These are phyloP conservation scores for Lasioglossum baleicum DNA, from an alignment of 1,140 invertebrate species.

Conservation along the genomic window DNA sequence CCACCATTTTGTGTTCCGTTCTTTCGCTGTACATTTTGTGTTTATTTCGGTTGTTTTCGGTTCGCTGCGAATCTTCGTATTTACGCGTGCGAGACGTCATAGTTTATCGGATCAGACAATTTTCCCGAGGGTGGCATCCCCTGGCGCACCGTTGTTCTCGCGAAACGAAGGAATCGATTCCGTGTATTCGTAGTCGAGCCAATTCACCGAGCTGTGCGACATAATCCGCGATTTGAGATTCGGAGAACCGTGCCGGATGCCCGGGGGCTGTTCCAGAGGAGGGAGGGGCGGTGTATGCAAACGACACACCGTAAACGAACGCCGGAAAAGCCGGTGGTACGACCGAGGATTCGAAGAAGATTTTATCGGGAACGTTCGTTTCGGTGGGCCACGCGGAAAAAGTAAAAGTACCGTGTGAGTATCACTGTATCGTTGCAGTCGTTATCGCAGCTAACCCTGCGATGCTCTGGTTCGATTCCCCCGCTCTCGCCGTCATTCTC, in stretches of 20 bases:
- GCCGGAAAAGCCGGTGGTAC: background rate
- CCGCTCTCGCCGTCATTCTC: background rate
- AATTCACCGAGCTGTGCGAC: background rate
- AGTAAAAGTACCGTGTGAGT: background rate
- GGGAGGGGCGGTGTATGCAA: background rate
- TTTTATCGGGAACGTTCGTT: constrained; percentile 20
- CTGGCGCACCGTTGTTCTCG: background rate
- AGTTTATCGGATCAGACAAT: too few relatives aligned
- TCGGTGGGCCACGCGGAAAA: background rate
- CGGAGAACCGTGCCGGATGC: too few relatives aligned
- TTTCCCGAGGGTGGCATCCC: too few relatives aligned
- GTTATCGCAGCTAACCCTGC: constrained; percentile 51
- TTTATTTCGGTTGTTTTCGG: too few relatives aligned
- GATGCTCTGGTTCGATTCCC: constrained; percentile 57
- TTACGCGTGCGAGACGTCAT: too few relatives aligned
- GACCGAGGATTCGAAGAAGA: background rate
- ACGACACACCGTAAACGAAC: constrained; percentile 14
- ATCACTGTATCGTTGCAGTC: background rate
- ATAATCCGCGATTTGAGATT: background rate
- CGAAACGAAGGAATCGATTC: too few relatives aligned
- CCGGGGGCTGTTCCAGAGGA: background rate
- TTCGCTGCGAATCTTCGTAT: too few relatives aligned
- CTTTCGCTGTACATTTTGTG: too few relatives aligned
- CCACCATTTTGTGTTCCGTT: too few relatives aligned
- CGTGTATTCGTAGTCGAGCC: background rate